These are phyloP conservation scores for Synergus gifuensis DNA, from an alignment of 2,888 invertebrate species.

Conservation along the genomic window DNA sequence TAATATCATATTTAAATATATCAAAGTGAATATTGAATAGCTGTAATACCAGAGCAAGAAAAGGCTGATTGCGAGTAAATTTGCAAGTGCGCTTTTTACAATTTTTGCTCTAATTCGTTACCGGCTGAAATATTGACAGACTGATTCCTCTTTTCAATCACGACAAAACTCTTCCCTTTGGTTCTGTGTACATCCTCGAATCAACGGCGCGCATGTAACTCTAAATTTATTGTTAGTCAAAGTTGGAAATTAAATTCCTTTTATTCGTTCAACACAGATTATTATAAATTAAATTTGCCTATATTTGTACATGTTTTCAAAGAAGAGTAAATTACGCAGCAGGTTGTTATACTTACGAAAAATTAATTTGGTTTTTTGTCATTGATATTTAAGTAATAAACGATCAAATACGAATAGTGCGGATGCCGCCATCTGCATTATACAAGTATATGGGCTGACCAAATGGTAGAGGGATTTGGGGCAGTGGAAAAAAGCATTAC, in stretches of 20 bases:
- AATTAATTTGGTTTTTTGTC: not conserved
- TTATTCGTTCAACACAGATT: not conserved
- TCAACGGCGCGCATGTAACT: not conserved
- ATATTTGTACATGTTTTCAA: not conserved
- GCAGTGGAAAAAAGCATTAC: conserved; percentile 52
- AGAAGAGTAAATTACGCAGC: not conserved
- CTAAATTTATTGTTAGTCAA: not conserved
- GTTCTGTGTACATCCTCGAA: not conserved
- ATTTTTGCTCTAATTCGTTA: not conserved
- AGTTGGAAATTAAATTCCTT: not conserved
- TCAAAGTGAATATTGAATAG: not conserved
- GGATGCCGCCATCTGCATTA: conserved; percentile 12
- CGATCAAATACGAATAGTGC: not conserved
- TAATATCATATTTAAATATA: no score
- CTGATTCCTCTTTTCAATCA: conserved; percentile 9
- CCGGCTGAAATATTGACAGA: not conserved
- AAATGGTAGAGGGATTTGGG: conserved; percentile 19
- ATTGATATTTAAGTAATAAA: not conserved
- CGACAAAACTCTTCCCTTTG: not conserved
- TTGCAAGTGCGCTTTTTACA: not conserved
- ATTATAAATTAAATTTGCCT: not conserved
- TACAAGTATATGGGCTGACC: not conserved
- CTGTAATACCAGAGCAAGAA: not conserved
- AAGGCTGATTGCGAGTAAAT: not conserved
- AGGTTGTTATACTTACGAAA: not conserved